phyloP scores from a whole-genome alignment of 2,113 vertebrate genomes.

The Turnix velox region DNA sequence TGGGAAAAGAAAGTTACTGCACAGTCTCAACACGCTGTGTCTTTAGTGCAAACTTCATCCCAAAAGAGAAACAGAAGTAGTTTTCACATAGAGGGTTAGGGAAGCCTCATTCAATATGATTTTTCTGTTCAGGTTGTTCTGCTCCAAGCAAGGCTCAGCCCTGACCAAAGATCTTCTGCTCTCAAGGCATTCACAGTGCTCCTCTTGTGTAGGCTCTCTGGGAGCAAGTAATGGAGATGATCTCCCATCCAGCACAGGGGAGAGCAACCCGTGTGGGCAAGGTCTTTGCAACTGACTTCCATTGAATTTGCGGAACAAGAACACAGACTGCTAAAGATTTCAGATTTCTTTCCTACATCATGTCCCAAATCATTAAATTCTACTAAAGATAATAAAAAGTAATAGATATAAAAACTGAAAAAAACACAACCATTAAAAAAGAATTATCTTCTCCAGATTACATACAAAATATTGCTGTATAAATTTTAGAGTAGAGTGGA shows the following conservation, averaged over 20 bases:
- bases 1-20: not conserved
- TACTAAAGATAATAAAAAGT: not conserved
- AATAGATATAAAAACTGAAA: not conserved
- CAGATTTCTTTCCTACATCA: not conserved
- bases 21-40: not conserved
- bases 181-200: accelerated
- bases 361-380: not conserved
- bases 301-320: not conserved
- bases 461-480: not conserved
- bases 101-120: not conserved
- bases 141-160: not conserved
- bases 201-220: accelerated
- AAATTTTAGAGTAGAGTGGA: not conserved
- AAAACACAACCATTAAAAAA: not conserved
- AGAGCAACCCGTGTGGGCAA: not conserved
- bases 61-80: not conserved
- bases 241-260: not conserved
- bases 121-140: not conserved
- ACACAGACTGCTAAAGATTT: not conserved
- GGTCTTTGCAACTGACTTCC: not conserved
- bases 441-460: not conserved
- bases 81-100: not conserved
- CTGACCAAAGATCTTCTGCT: not conserved
- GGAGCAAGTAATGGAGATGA: not conserved
- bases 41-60: not conserved